Base-by-base conservation (phyloP, 30 jellyfish, hydroid and myxozoan species). In the Sanderia malayensis region DNA sequence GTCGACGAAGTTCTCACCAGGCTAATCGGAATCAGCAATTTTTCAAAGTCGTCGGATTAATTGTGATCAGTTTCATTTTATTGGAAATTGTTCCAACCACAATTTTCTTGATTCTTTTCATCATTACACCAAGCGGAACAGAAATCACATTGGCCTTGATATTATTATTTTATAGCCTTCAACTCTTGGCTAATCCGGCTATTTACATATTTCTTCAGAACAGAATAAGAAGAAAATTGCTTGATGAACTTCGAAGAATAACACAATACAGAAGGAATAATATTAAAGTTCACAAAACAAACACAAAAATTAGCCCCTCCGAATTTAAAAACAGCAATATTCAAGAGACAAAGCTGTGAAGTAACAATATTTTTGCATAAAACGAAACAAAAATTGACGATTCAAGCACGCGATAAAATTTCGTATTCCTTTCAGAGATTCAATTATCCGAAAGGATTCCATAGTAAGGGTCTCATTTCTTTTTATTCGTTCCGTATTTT, bases 131-230 rank as follows among this genome's bases (percentile, higher is more conserved):
- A 20, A 66, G 58, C 28, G 81, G 82, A 4, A 20, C 74, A 22
- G 81, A 55, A 32, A 23, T 65, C 33, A 59, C 74, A 0, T 45
- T 64, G 9, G 44, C 74, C 11, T 2, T 66, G 11, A 66, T 78
- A 19, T 22, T 49, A 27, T 25, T 78, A 21, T 47, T 71, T 7
- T 78, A 78, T 59, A 13, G 52, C 31, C 13, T 57, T 13, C 76
- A 32, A 44, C 61, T 78, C 10, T 65, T 78, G 3, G 62, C 61
- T 0, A 78, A 78, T 46, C 89, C 89, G 1, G 30, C 62, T 31
- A 78, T 78, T n/a, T 78, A 78, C 60, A 78, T 78, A 2, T 78
- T 78, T 62, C 30, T 78, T 23, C 89, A 78, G 53, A 78, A 66
- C 28, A 32, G 89, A 34, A 31, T 78, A 15, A 52, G 89, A 24